Conservation (phyloP, 2,888 invertebrate genomes). For the Macroteleia sp. region DNA sequence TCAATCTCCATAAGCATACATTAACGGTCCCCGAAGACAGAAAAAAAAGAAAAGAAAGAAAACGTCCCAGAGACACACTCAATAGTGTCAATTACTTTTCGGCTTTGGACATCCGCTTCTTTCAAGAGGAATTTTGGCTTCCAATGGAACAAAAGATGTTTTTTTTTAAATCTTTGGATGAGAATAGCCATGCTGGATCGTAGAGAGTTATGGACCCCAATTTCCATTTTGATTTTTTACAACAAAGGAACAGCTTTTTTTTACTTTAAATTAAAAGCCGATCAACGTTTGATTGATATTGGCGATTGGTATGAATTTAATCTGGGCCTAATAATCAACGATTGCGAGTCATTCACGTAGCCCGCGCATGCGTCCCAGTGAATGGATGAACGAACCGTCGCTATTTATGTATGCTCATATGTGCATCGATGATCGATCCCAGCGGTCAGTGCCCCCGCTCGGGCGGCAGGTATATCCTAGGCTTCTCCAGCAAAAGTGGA, state of each 20-base stretch:
- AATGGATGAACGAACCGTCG: conserved; percentile 57
- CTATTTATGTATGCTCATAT: conserved; percentile 64
- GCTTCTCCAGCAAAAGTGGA: conserved; percentile 36
- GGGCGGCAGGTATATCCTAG: conserved; percentile 44
- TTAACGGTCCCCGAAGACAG: conserved; percentile 5
- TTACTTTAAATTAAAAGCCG: too few species aligned
- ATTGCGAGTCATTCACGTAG: conserved; percentile 62
- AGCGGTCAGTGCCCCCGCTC: conserved; percentile 60
- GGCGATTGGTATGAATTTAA: conserved; percentile 42
- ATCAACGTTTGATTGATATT: conserved; percentile 22
- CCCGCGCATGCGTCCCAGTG: conserved; percentile 59
- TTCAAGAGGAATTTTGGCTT: too few species aligned
- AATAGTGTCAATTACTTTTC: too few species aligned
- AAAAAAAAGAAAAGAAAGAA: too few species aligned
- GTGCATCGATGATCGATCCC: conserved; percentile 66
- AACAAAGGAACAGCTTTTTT: too few species aligned
- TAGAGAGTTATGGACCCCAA: too few species aligned
- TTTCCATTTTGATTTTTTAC: too few species aligned
- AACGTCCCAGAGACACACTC: too few species aligned
- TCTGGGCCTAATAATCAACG: conserved; percentile 45
- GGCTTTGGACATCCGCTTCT: too few species aligned
- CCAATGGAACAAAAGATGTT: too few species aligned
- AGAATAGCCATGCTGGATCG: too few species aligned
- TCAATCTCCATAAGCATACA: conserved; percentile 22
- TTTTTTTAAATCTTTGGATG: too few species aligned